phyloP scores from a whole-genome alignment of 2,797 vertebrate species.

The Xenentodon cancila region DNA sequence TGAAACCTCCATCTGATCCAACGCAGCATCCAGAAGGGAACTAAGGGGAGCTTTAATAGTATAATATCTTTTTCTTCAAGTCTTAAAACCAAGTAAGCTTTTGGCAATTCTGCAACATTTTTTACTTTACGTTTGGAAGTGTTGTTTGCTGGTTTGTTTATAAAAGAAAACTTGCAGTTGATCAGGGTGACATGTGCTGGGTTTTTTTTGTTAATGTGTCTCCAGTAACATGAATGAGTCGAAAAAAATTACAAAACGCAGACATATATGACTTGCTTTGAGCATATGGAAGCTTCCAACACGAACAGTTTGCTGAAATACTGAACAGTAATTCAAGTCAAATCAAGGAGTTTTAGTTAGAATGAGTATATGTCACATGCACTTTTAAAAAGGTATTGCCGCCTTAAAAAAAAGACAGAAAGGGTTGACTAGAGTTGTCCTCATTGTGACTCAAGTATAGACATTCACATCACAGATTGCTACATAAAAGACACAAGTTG shows the following conservation, averaged over 20 bases:
- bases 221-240: no score
- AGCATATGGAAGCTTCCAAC: neutral
- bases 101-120: neutral
- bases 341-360: neutral
- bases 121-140: neutral
- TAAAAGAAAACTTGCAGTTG: neutral
- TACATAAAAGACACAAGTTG: neutral
- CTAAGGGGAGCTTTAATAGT: neutral
- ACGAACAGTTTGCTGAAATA: neutral
- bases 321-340: neutral
- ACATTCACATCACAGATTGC: neutral
- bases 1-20: constrained; percentile 23
- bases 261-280: neutral
- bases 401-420: no score
- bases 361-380: neutral
- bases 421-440: neutral
- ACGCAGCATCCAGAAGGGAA: constrained; percentile 6
- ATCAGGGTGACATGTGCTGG: neutral
- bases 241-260: neutral
- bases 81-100: constrained; percentile 2
- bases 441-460: neutral
- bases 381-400: neutral
- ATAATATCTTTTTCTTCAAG: neutral
- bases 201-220: neutral
- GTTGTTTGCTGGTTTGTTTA: neutral